Base-by-base conservation (phyloP, 2,888 invertebrate species). In the Ashinkailepas kermadecensis region DNA sequence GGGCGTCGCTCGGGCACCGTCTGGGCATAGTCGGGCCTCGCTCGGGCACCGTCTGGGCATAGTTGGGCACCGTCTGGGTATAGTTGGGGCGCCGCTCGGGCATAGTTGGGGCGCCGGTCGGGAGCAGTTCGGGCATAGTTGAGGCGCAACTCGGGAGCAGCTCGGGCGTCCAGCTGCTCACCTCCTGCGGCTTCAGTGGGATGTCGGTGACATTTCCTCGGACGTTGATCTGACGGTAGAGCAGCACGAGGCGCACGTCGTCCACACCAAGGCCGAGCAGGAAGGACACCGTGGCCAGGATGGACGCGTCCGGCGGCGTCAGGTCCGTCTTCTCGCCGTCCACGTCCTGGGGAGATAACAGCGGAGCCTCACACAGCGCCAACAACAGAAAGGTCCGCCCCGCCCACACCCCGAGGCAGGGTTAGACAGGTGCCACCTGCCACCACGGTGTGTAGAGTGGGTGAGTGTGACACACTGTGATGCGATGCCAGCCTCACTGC, bases 151-250 rank as follows among this genome's bases (percentile, higher is more conserved):
- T 39, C 39, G 1, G 39, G 39, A 39, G 39, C 62, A 62, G 15
- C 15, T 81, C 79, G 65, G 0, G 74, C 62, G 58, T 70, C 65
- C 65, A 64, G 80, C 39, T n/a, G 78, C n/a, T 6, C 13, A 84
- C 23, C 82, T 93, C 94, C 90, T 96, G 95, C 86, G 95, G 88
- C 86, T 95, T 93, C 78, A 96, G 89, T 8, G 96, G 96, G 85
- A 96, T 96, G 87, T 96, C 95, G 0, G 96, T 96, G 83, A 96
- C 95, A 87, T 95, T 96, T 7, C 96, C 96, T 13, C 96, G 90
- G 54, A 96, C 96, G 86, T 96, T 96, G 86, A 96, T 96, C 89
- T 95, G 95, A 39, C 95, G 88, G 86, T 90, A 90, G 82, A 91
- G 88, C 57, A 95, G 88, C 54, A 95, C 94, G 86, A 94, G 92